These are phyloP conservation scores for Myodes glareolus DNA, from an alignment of 2,113 vertebrate species.

Conservation along the genomic window DNA sequence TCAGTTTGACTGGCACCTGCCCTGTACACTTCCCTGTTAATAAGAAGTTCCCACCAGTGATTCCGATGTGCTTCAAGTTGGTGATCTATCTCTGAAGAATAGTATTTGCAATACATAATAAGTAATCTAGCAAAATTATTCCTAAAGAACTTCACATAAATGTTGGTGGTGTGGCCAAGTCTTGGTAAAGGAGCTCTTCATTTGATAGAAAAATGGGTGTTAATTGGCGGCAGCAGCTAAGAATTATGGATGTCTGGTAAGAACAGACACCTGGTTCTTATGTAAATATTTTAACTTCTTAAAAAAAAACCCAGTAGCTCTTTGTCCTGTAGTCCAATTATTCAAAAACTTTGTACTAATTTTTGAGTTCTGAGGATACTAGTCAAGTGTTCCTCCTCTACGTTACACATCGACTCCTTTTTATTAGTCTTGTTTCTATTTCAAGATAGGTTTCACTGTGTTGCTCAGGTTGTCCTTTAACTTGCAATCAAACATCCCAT, in stretches of 20 bases:
- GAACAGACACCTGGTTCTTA: background rate
- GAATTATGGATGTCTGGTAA: background rate
- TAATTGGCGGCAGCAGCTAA: background rate
- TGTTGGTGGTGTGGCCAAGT: background rate
- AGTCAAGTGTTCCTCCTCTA: background rate
- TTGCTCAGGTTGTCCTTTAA: background rate
- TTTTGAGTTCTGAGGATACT: background rate
- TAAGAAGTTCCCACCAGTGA: conserved; percentile 8
- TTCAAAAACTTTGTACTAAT: background rate
- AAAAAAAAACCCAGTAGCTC: background rate
- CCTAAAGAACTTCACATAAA: conserved; percentile 37
- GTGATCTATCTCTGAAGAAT: background rate
- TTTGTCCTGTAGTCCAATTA: conserved; percentile 9
- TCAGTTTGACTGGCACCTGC: background rate
- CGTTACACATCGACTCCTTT: background rate
- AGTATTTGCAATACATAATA: conserved; percentile 10
- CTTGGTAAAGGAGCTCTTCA: conserved; percentile 33
- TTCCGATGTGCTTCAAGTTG: background rate
- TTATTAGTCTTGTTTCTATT: background rate
- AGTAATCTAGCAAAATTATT: conserved; percentile 31
- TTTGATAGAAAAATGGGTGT: conserved; percentile 28
- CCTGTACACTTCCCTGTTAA: background rate
- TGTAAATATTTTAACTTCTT: background rate
- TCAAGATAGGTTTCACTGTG: background rate
- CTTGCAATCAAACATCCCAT: background rate